Conservation (phyloP, 1,140 invertebrate genomes). For the Asobara japonica region DNA sequence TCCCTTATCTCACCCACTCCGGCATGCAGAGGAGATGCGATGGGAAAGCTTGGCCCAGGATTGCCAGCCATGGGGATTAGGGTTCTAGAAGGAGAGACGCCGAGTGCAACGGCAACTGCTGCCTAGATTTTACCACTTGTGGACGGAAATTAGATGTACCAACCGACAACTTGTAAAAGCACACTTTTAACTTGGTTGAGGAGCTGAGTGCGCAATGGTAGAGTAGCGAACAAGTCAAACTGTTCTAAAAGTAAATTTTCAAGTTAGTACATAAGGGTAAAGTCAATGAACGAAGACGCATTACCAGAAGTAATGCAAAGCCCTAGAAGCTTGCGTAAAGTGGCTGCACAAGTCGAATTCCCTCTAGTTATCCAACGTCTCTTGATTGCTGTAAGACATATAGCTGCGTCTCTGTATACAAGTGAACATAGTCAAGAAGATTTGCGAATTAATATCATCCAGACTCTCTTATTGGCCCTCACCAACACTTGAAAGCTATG, state of each 20-base stretch:
- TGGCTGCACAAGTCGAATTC: neutral
- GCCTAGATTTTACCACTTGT: slow-evolving; percentile 29
- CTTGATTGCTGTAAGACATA: too few relatives aligned
- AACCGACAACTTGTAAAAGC: slow-evolving; percentile 26
- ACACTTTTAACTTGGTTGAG: neutral
- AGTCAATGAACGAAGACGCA: slow-evolving; percentile 13
- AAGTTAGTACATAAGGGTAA: slow-evolving; percentile 13
- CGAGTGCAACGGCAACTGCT: neutral
- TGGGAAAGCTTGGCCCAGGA: neutral
- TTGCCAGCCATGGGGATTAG: neutral
- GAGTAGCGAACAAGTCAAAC: slow-evolving; percentile 1
- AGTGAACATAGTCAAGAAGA: neutral
- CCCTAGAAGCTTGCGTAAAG: slow-evolving; percentile 4
- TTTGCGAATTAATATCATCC: slow-evolving; percentile 15
- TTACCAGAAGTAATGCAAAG: slow-evolving; percentile 13
- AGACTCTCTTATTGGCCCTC: slow-evolving; percentile 21
- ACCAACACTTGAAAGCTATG: slow-evolving; percentile 18
- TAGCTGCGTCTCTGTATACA: neutral
- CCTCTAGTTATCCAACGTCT: neutral
- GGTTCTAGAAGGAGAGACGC: neutral
- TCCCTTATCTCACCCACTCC: slow-evolving; percentile 18
- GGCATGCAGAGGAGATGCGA: neutral
- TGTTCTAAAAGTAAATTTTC: slow-evolving; percentile 1
- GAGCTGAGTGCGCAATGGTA: neutral
- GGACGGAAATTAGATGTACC: slow-evolving; percentile 33